These are phyloP conservation scores for Boulengeromyrus knoepffleri DNA, from an alignment of 2,113 vertebrate genomes.

Conservation along the genomic window DNA sequence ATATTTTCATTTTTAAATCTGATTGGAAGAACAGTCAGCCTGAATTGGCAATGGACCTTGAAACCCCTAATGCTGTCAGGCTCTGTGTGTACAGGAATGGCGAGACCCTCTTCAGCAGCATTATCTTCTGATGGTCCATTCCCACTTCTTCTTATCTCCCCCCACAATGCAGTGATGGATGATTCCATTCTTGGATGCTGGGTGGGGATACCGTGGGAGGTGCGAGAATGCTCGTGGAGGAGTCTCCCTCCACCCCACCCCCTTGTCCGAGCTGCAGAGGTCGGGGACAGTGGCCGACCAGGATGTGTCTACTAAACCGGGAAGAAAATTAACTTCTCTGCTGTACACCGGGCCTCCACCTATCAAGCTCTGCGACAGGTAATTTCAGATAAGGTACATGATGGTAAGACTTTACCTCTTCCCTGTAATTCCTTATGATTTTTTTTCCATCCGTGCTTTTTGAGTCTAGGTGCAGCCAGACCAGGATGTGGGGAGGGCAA, in stretches of 20 bases:
- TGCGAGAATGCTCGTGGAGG: background rate
- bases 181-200: background rate
- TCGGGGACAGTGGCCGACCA: background rate
- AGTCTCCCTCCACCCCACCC: background rate
- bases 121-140: background rate
- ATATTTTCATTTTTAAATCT: background rate
- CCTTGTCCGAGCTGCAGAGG: background rate
- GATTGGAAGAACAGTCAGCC: background rate
- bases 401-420: background rate
- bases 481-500: background rate
- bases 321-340: slow-evolving; percentile 6
- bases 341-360: background rate
- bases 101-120: background rate
- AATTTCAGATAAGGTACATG: slow-evolving; percentile 7
- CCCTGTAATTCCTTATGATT: background rate
- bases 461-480: background rate
- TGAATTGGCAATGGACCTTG: background rate
- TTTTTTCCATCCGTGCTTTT: background rate
- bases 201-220: background rate
- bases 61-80: background rate
- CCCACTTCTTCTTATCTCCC: background rate
- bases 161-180: background rate
- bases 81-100: background rate
- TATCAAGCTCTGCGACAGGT: background rate
- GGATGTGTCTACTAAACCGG: background rate